Percentiles rank a stretch among this genome's conserved stretches.
phyloP scores from a whole-genome alignment of 2,888 invertebrate genomes.

The Physocephala rufipes region DNA sequence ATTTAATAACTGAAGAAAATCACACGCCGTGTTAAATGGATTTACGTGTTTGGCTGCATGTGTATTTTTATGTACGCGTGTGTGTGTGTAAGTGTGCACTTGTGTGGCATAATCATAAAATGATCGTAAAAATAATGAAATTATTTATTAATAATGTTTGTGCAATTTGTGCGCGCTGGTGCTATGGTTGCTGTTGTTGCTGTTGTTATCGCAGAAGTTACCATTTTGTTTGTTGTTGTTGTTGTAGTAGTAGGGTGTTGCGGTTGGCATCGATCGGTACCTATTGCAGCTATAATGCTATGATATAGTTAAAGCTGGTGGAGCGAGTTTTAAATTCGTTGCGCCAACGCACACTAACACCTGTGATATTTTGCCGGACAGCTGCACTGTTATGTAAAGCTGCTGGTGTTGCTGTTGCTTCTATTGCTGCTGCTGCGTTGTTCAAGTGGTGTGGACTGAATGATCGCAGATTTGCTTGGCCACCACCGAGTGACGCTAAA shows the following conservation, averaged over 20 bases:
- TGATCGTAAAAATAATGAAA: conserved; percentile 47
- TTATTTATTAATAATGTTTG: conserved; percentile 57
- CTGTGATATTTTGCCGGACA: too few species aligned
- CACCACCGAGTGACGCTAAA: not conserved
- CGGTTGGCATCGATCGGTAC: conserved; percentile 37
- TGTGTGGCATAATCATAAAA: conserved; percentile 14
- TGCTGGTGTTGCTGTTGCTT: too few species aligned
- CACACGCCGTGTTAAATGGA: conserved; percentile 34
- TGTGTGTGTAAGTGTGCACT: conserved; percentile 22
- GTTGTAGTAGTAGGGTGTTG: not conserved
- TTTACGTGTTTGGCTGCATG: too few species aligned
- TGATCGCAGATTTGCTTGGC: not conserved
- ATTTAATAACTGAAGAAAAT: conserved; percentile 32
- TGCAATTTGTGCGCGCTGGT: conserved; percentile 57
- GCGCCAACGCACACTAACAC: conserved; percentile 41
- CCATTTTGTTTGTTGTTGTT: conserved; percentile 6
- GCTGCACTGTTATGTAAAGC: too few species aligned
- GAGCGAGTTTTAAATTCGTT: conserved; percentile 36
- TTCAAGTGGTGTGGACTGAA: not conserved
- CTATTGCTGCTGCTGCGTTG: not conserved
- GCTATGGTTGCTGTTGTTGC: conserved; percentile 39
- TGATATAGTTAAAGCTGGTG: too few species aligned
- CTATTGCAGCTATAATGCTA: conserved; percentile 8
- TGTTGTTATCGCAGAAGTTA: conserved; percentile 38
- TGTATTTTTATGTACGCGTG: not conserved